Evolutionary conservation across 1,140 invertebrate species (phyloP).

Genomic region (Drosophila gunungcola): DNA sequence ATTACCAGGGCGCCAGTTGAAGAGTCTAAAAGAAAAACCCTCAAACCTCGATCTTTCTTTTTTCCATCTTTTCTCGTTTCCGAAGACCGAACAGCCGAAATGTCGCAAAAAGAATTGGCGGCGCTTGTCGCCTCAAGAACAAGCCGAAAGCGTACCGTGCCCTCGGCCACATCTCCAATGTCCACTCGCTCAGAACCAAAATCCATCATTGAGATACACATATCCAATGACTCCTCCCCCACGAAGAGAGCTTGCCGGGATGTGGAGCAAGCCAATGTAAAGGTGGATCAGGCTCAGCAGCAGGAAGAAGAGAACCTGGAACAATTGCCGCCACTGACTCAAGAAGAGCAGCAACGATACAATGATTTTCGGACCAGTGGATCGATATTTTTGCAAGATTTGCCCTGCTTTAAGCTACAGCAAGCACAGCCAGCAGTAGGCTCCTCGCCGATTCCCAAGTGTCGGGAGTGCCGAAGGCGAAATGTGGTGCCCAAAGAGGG

Average conservation of each 20-base stretch:
- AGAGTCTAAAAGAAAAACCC: slow-evolving; percentile 11
- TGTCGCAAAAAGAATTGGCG: slow-evolving; percentile 44
- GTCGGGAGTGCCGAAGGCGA: slow-evolving; percentile 68
- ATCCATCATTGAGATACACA: slow-evolving; percentile 73
- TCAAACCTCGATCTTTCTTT: slow-evolving; percentile 25
- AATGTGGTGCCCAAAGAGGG: slow-evolving; percentile 6
- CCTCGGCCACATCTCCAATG: neutral
- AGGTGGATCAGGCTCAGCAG: neutral
- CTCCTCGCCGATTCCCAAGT: slow-evolving; percentile 57
- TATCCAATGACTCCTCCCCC: slow-evolving; percentile 54
- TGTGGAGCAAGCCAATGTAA: neutral
- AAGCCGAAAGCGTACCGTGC: slow-evolving; percentile 26
- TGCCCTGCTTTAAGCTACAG: slow-evolving; percentile 76
- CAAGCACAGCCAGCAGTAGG: slow-evolving; percentile 6
- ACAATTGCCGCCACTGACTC: slow-evolving; percentile 16
- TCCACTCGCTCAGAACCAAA: slow-evolving; percentile 53
- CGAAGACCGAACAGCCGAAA: slow-evolving; percentile 21
- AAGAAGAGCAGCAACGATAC: slow-evolving; percentile 63
- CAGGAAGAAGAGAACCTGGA: slow-evolving; percentile 3
- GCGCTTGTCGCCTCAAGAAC: slow-evolving; percentile 21
- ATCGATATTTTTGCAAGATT: slow-evolving; percentile 69
- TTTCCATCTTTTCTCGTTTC: slow-evolving; percentile 26
- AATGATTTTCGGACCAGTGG: slow-evolving; percentile 54
- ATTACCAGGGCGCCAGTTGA: slow-evolving; percentile 25
- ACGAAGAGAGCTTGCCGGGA: slow-evolving; percentile 40